phyloP scores from a whole-genome alignment of 2,888 invertebrate genomes.

The Cryptus viduatorius region DNA sequence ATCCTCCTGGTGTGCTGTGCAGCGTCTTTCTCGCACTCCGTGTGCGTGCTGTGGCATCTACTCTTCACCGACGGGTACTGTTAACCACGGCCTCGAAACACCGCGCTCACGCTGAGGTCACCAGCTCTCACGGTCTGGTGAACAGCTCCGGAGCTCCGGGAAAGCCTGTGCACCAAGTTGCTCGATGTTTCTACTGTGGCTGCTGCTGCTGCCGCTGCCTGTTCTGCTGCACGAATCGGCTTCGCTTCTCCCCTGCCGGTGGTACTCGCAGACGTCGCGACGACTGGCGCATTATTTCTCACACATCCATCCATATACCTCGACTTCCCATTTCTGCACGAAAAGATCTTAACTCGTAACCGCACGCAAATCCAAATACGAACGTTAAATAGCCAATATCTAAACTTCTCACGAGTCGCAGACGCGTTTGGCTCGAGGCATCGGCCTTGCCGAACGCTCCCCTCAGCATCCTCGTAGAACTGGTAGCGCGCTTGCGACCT shows the following conservation, averaged over 20 bases:
- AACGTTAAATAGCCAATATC: neutral
- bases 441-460: constrained; percentile 31
- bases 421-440: constrained; percentile 10
- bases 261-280: constrained; percentile 37
- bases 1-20: neutral
- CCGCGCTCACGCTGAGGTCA: constrained; percentile 76
- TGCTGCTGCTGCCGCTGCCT: constrained; percentile 25
- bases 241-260: constrained; percentile 30
- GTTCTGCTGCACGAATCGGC: constrained; percentile 20
- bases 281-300: constrained; percentile 7
- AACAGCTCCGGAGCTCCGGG: constrained; percentile 71
- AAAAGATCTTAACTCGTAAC: neutral
- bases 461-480: constrained; percentile 22
- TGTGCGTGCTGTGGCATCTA: neutral
- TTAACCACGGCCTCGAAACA: constrained; percentile 79
- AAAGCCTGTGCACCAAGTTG: constrained; percentile 59
- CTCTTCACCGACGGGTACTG: constrained; percentile 73
- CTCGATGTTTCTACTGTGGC: constrained; percentile 18
- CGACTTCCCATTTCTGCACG: constrained; percentile 2
- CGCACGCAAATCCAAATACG: neutral
- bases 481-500: constrained; percentile 23
- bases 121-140: constrained; percentile 79
- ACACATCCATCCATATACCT: constrained; percentile 7
- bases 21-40: neutral
- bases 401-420: constrained; percentile 21